Evolutionary conservation across 2,113 vertebrate genomes (phyloP).

Genomic region (zebrafish (Danio rerio)): DNA sequence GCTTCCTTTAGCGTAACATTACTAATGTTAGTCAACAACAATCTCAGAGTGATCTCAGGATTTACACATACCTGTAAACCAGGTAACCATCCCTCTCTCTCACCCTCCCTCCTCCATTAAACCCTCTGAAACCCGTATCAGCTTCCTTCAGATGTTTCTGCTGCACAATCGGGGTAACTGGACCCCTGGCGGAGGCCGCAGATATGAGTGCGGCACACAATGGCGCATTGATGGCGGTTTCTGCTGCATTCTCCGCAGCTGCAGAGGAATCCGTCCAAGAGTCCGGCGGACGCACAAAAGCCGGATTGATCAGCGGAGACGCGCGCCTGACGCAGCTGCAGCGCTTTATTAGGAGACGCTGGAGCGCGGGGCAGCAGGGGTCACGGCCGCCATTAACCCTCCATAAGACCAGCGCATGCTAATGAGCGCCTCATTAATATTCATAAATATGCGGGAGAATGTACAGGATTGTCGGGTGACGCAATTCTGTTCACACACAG

Average conservation of each 20-base stretch:
- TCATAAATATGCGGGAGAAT: slow-evolving; percentile 30
- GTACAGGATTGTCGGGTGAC: not conserved
- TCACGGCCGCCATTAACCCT: slow-evolving; percentile 68
- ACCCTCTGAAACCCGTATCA: slow-evolving; percentile 65
- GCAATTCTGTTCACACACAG: too few species aligned
- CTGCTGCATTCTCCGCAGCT: slow-evolving; percentile 73
- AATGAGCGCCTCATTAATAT: slow-evolving; percentile 68
- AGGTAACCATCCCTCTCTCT: slow-evolving; percentile 42
- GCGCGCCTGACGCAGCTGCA: slow-evolving; percentile 81
- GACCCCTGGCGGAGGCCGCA: slow-evolving; percentile 73
- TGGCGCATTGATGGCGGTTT: slow-evolving; percentile 75
- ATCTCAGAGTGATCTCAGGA: not conserved
- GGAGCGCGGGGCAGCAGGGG: slow-evolving; percentile 70
- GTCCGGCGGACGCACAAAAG: slow-evolving; percentile 61
- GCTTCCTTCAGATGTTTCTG: slow-evolving; percentile 77
- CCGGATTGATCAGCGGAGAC: slow-evolving; percentile 76
- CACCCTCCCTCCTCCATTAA: slow-evolving; percentile 43
- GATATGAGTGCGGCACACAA: slow-evolving; percentile 76
- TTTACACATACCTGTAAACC: slow-evolving; percentile 36
- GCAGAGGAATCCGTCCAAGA: slow-evolving; percentile 83
- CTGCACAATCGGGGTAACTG: slow-evolving; percentile 78
- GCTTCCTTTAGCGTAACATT: too few species aligned
- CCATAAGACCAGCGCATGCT: slow-evolving; percentile 61
- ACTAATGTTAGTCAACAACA: too few species aligned
- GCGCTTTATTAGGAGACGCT: slow-evolving; percentile 78